A percentile compares a stretch with the other conserved stretches of the same genome.
Conservation (phyloP, 2,113 vertebrate species). For the Paracanthobrama guichenoti region DNA sequence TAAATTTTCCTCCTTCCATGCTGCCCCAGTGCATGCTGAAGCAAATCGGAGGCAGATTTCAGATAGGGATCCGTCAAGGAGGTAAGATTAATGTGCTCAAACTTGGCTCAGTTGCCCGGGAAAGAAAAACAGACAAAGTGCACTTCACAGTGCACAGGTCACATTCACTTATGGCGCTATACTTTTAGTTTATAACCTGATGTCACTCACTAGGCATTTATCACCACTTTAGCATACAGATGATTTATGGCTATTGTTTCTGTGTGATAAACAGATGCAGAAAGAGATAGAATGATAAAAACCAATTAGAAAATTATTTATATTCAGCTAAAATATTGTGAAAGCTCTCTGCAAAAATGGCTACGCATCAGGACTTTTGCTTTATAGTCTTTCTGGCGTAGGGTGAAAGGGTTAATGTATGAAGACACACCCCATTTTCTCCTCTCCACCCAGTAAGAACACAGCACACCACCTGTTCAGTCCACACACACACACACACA, state of each 20-base stretch:
- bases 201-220: background rate
- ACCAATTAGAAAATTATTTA: background rate
- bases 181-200: slow-evolving; percentile 3
- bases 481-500: background rate
- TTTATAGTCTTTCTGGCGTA: background rate
- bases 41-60: slow-evolving; percentile 36
- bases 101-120: background rate
- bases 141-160: background rate
- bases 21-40: slow-evolving; percentile 25
- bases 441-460: background rate
- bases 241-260: background rate
- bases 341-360: background rate
- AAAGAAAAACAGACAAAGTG: background rate
- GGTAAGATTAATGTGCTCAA: background rate
- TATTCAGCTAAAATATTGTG: background rate
- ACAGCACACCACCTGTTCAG: slow-evolving; percentile 14
- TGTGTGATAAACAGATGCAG: slow-evolving; percentile 3
- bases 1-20: background rate
- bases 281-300: background rate
- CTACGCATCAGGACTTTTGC: background rate
- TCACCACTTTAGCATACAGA: background rate
- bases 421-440: background rate
- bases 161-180: background rate
- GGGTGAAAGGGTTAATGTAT: background rate
- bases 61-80: slow-evolving; percentile 8